Evolutionary conservation across 2,888 invertebrate genomes (phyloP).

Genomic region (Nipponacmea schrenckii): DNA sequence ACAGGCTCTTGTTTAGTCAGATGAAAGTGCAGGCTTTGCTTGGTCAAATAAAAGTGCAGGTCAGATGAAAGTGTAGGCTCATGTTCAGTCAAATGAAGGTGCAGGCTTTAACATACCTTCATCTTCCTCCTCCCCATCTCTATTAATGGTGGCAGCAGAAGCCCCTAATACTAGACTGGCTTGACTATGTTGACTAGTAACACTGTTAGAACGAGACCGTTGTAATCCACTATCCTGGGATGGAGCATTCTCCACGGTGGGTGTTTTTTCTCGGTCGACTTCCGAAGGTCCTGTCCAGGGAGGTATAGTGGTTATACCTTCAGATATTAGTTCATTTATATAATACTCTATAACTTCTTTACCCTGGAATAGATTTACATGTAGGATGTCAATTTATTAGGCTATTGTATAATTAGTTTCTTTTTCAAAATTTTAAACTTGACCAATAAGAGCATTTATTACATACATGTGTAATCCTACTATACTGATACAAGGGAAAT

Average conservation of each 20-base stretch:
- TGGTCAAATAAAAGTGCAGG: too few relatives aligned
- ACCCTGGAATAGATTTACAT: slow-evolving; percentile 73
- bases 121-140: slow-evolving; percentile 19
- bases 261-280: slow-evolving; percentile 15
- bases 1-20: too few relatives aligned
- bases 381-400: too few relatives aligned
- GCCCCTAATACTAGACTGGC: slow-evolving; percentile 67
- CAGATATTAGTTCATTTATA: slow-evolving; percentile 80
- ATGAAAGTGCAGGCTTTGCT: too few relatives aligned
- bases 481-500: too few relatives aligned
- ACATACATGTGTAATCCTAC: too few relatives aligned
- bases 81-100: too few relatives aligned
- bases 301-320: slow-evolving; percentile 78
- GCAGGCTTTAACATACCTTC: slow-evolving; percentile 9
- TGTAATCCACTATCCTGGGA: slow-evolving; percentile 54
- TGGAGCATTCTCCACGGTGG: slow-evolving; percentile 44
- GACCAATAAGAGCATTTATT: too few relatives aligned
- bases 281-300: slow-evolving; percentile 72
- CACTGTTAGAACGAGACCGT: slow-evolving; percentile 56
- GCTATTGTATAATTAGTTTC: too few relatives aligned
- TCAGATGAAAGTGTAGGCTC: too few relatives aligned
- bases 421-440: too few relatives aligned
- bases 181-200: slow-evolving; percentile 35
- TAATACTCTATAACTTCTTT: slow-evolving; percentile 94
- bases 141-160: slow-evolving; percentile 59